These are phyloP conservation scores for Pelvicachromis taeniatus DNA, from an alignment of 2,113 vertebrate species.

Conservation along the genomic window DNA sequence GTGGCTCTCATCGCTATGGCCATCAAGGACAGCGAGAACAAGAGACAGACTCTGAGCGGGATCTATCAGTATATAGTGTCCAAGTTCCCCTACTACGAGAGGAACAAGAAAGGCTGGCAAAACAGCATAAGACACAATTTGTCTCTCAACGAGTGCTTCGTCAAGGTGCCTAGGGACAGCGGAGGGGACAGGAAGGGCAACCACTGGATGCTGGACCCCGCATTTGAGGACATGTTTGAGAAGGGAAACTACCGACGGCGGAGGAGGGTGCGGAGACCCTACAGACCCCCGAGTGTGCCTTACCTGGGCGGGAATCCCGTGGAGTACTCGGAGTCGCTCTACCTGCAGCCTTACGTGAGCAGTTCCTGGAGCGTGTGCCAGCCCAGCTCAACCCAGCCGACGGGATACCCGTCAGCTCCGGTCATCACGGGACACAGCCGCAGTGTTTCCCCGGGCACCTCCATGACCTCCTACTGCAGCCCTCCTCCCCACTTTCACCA, in stretches of 20 bases:
- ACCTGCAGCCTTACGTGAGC: conserved; percentile 48
- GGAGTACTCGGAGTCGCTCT: conserved; percentile 51
- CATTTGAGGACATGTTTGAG: conserved; percentile 78
- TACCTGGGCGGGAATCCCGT: conserved; percentile 19
- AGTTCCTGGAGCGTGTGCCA: conserved; percentile 50
- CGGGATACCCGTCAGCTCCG: conserved; percentile 6
- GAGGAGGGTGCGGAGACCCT: conserved; percentile 59
- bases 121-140: conserved; percentile 83
- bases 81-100: conserved; percentile 80
- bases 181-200: conserved; percentile 64
- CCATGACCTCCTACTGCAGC: conserved; percentile 39
- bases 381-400: conserved; percentile 4
- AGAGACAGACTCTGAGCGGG: conserved; percentile 73
- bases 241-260: conserved; percentile 73
- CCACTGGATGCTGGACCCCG: conserved; percentile 77
- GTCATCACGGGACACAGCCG: conserved; percentile 24
- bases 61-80: conserved; percentile 78
- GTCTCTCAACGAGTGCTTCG: conserved; percentile 81
- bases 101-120: conserved; percentile 76
- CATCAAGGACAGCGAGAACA: conserved; percentile 71
- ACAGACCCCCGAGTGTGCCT: conserved; percentile 6
- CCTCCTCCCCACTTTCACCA: conserved; percentile 37
- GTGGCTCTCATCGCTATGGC: conserved; percentile 84
- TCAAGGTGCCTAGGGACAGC: conserved; percentile 69
- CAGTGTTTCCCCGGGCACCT: conserved; percentile 45